phyloP scores from a whole-genome alignment of 2,888 invertebrate species.

The Macropis europaea region DNA sequence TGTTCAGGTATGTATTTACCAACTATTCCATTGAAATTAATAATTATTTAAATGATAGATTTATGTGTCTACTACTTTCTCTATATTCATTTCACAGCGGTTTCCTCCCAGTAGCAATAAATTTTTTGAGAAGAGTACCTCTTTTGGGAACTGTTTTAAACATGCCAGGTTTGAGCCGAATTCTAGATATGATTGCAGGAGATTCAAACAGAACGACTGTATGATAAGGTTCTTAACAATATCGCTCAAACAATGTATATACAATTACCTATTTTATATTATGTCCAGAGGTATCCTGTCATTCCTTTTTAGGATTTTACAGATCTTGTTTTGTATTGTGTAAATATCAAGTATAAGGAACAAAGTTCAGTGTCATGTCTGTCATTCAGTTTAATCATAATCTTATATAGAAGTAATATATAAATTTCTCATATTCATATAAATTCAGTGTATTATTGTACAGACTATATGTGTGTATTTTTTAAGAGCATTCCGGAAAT shows the following conservation, averaged over 20 bases:
- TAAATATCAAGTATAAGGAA: conserved; percentile 34
- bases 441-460: conserved; percentile 1
- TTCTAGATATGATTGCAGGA: conserved; percentile 90
- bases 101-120: conserved; percentile 97
- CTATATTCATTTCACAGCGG: conserved; percentile 86
- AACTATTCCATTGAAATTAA: background rate
- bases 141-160: conserved; percentile 93
- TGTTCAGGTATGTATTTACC: conserved; percentile 85
- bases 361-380: conserved; percentile 14
- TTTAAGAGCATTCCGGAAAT: conserved; percentile 33
- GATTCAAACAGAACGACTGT: conserved; percentile 92
- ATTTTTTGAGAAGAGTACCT: conserved; percentile 96
- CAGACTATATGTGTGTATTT: conserved; percentile 1
- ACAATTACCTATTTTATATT: conserved; percentile 50
- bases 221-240: conserved; percentile 80
- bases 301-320: conserved; percentile 29
- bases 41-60: background rate
- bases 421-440: conserved; percentile 34
- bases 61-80: conserved; percentile 33
- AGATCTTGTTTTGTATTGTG: conserved; percentile 45
- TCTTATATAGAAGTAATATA: conserved; percentile 18
- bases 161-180: conserved; percentile 93
- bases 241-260: conserved; percentile 66
- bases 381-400: conserved; percentile 17
- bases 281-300: conserved; percentile 34